Evolutionary conservation across 2,797 vertebrate species (phyloP).

Genomic region (Cossypha polioptera): DNA sequence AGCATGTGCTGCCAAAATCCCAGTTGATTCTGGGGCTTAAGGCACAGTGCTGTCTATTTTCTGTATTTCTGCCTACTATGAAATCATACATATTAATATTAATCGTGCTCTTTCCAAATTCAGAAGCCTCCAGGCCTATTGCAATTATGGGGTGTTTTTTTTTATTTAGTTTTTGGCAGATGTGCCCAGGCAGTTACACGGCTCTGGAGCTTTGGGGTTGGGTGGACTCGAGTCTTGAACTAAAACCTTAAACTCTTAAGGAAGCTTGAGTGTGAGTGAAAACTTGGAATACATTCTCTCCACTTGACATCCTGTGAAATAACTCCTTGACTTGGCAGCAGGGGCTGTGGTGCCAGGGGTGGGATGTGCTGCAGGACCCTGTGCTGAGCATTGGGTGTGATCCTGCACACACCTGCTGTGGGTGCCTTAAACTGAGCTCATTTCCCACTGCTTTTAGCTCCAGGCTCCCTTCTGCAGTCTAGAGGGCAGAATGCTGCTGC

Average conservation of each 20-base stretch:
- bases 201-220: neutral
- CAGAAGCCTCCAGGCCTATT: neutral
- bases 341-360: neutral
- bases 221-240: neutral
- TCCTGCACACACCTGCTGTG: neutral
- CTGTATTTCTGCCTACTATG: neutral
- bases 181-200: neutral
- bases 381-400: neutral
- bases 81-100: neutral
- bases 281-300: neutral
- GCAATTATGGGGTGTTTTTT: neutral
- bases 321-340: neutral
- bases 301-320: neutral
- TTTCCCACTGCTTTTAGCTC: neutral
- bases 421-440: neutral
- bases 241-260: neutral
- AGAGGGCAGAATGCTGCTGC: neutral
- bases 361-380: rapidly evolving
- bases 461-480: neutral
- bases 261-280: neutral
- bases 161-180: neutral
- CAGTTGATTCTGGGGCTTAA: neutral
- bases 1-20: conserved; percentile 2
- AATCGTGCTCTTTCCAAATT: neutral
- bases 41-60: neutral